These are phyloP conservation scores for Asteroscopus sphinx DNA, from an alignment of 2,888 invertebrate genomes.

Conservation along the genomic window DNA sequence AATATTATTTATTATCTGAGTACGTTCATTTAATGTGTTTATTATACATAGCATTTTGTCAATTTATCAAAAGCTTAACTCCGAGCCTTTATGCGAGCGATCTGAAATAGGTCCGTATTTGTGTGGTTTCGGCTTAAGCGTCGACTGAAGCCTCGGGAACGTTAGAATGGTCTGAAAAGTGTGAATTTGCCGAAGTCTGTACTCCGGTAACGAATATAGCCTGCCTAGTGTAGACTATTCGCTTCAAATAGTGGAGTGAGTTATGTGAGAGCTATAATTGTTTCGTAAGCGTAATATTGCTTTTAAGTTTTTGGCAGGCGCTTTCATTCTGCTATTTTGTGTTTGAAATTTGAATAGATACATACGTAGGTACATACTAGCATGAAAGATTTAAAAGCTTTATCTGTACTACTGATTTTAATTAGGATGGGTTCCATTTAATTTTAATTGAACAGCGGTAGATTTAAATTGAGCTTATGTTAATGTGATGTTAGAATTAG, in stretches of 20 bases:
- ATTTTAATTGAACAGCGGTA: too few species aligned
- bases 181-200: slow-evolving; percentile 55
- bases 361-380: too few species aligned
- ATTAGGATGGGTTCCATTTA: too few species aligned
- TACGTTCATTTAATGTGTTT: too few species aligned
- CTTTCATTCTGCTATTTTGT: neutral
- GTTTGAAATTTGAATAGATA: neutral
- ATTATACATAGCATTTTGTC: slow-evolving; percentile 1
- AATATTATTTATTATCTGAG: too few species aligned
- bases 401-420: too few species aligned
- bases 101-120: slow-evolving; percentile 54
- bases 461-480: too few species aligned
- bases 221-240: slow-evolving; percentile 18
- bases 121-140: slow-evolving; percentile 62
- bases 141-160: slow-evolving; percentile 47
- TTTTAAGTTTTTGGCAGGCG: slow-evolving; percentile 39
- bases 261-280: slow-evolving; percentile 32
- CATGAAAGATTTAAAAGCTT: too few species aligned
- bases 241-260: slow-evolving; percentile 13
- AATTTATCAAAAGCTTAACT: slow-evolving; percentile 37
- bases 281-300: slow-evolving; percentile 42
- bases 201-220: slow-evolving; percentile 26
- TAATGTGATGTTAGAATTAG: too few species aligned
- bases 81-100: slow-evolving; percentile 31
- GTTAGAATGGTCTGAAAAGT: slow-evolving; percentile 55